Evolutionary conservation across 30 jellyfish, hydroid and myxozoan species (phyloP).

Genomic region (Aurelia aurita complex sp. Pacific): DNA sequence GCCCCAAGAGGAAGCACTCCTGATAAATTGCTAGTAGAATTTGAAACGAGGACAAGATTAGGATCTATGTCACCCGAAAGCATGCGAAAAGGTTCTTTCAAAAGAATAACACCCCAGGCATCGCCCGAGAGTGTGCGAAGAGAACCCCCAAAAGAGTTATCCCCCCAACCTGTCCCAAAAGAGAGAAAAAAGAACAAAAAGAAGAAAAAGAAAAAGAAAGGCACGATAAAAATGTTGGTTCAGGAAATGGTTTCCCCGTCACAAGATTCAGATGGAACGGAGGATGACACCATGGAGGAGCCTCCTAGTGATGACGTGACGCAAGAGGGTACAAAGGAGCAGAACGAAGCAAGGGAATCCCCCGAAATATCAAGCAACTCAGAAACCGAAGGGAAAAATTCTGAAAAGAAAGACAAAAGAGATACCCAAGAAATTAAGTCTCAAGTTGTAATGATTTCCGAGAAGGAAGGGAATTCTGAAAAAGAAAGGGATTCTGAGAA

Average conservation of each 20-base stretch:
- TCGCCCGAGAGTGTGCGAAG: background rate
- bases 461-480: constrained; percentile 25
- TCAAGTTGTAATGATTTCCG: background rate
- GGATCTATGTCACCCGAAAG: constrained; percentile 14
- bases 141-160: constrained; percentile 2
- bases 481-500: constrained; percentile 10
- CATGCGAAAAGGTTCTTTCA: constrained; percentile 21
- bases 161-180: constrained; percentile 81
- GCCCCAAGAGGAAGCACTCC: no score
- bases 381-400: background rate
- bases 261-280: constrained; percentile 31
- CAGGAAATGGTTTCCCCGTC: constrained; percentile 39
- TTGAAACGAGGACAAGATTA: constrained; percentile 7
- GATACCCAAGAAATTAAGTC: background rate
- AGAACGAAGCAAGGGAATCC: background rate
- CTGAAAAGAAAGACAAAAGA: background rate
- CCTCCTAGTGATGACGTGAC: background rate
- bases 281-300: constrained; percentile 12
- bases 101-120: background rate
- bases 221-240: constrained; percentile 34
- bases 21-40: constrained; percentile 11
- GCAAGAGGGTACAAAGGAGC: background rate
- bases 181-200: constrained; percentile 84
- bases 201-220: constrained; percentile 71
- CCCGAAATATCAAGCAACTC: no score